Evolutionary conservation across 1,140 invertebrate genomes (phyloP).

Genomic region (Andrena cerasifolii): DNA sequence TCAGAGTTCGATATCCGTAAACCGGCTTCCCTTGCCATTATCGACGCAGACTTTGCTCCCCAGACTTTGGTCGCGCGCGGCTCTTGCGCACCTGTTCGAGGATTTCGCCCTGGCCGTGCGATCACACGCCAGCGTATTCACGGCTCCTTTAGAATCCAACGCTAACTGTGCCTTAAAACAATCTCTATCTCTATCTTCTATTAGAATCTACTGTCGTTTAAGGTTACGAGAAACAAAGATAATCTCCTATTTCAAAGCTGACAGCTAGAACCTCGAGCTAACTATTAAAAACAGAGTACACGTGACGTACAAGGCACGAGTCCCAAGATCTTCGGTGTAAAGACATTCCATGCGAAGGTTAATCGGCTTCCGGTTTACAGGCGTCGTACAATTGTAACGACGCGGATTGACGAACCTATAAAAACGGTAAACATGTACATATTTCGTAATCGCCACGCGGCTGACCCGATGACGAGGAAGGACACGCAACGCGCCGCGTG

Average conservation of each 20-base stretch:
- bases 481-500: not conserved
- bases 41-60: conserved; percentile 60
- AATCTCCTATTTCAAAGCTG: no score
- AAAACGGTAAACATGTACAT: conserved; percentile 16
- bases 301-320: no score
- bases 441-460: not conserved
- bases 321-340: no score
- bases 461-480: not conserved
- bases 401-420: not conserved
- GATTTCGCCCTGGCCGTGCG: not conserved
- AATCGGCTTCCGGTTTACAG: not conserved
- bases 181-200: no score
- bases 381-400: not conserved
- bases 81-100: conserved; percentile 17
- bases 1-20: conserved; percentile 58
- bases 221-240: no score
- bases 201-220: no score
- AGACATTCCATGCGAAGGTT: no score
- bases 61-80: conserved; percentile 46
- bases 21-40: conserved; percentile 55
- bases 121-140: not conserved
- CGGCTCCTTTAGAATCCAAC: not conserved
- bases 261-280: no score
- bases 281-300: no score
- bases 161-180: not conserved